A percentile compares a stretch with the other conserved stretches of the same genome.
Evolutionary conservation across 2,113 vertebrate genomes (phyloP).

Genomic region (Nerophis ophidion): DNA sequence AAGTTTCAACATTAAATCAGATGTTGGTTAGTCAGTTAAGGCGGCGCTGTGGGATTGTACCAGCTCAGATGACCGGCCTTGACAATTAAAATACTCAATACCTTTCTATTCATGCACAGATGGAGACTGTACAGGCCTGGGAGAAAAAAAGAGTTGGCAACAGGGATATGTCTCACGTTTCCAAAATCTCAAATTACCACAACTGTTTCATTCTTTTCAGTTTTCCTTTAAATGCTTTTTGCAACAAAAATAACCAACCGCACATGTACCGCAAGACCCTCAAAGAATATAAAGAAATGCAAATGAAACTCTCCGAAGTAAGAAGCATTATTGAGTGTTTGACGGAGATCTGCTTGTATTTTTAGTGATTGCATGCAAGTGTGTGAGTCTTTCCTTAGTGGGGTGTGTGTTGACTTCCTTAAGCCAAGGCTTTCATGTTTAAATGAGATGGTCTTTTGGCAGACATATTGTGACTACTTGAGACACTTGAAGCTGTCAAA

Average conservation of each 20-base stretch:
- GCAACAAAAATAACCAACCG: constrained; percentile 57
- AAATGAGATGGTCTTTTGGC: constrained; percentile 62
- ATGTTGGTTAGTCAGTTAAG: constrained; percentile 44
- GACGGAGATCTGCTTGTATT: constrained; percentile 68
- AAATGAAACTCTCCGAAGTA: constrained; percentile 68
- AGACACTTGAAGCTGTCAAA: constrained; percentile 68
- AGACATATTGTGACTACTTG: constrained; percentile 70
- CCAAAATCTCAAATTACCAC: constrained; percentile 71
- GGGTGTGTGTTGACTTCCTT: constrained; percentile 74
- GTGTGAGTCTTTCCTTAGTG: constrained; percentile 42
- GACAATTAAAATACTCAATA: constrained; percentile 58
- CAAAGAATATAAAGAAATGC: constrained; percentile 70
- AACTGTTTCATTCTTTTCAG: constrained; percentile 63
- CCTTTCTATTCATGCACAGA: constrained; percentile 51
- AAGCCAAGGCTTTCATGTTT: constrained; percentile 69
- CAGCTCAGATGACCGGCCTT: constrained; percentile 64
- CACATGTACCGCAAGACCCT: constrained; percentile 66
- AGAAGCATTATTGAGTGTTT: constrained; percentile 67
- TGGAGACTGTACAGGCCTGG: constrained; percentile 55
- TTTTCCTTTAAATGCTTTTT: constrained; percentile 24
- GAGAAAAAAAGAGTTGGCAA: constrained; percentile 31
- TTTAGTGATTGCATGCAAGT: constrained; percentile 54
- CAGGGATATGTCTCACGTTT: constrained; percentile 38
- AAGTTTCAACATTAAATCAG: too few species aligned
- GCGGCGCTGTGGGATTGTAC: constrained; percentile 44